These are phyloP conservation scores for Phrynocephalus guinanensis DNA, from an alignment of 2,797 vertebrate genomes.

Conservation along the genomic window DNA sequence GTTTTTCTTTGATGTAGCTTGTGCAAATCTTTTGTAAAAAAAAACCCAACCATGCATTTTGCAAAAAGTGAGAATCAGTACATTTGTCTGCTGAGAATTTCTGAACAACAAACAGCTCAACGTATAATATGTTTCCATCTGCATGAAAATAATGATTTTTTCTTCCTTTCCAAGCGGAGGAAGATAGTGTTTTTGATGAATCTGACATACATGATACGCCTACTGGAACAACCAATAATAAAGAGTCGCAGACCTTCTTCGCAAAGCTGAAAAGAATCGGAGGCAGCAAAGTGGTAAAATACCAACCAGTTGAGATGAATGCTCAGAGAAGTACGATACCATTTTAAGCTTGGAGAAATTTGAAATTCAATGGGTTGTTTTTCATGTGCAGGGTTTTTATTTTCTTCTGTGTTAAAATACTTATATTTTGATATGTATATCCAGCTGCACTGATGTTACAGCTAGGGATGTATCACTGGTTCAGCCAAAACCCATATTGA, in stretches of 20 bases:
- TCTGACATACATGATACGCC: conserved; percentile 99
- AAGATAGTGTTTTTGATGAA: conserved; percentile 99
- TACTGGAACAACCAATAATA: conserved; percentile 95
- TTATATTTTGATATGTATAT: background rate
- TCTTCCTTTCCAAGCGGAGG: conserved; percentile 86
- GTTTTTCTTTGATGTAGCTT: conserved; percentile 57
- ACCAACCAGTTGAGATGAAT: conserved; percentile 97
- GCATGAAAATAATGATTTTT: conserved; percentile 73
- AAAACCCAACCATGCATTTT: conserved; percentile 67
- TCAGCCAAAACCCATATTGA: too few relatives aligned
- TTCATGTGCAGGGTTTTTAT: conserved; percentile 63
- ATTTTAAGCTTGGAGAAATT: conserved; percentile 67
- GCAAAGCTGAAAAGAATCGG: conserved; percentile 98
- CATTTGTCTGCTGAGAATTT: conserved; percentile 17
- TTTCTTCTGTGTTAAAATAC: background rate
- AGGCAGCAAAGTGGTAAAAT: conserved; percentile 98
- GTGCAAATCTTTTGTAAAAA: conserved; percentile 62
- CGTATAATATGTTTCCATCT: conserved; percentile 47
- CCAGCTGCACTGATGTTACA: background rate
- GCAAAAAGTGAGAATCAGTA: conserved; percentile 36
- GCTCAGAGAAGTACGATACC: conserved; percentile 94
- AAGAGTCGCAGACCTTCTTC: conserved; percentile 99
- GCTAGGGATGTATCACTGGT: too few relatives aligned
- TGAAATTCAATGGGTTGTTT: conserved; percentile 70
- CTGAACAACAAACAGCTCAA: conserved; percentile 31